phyloP scores from a whole-genome alignment of 2,888 invertebrate genomes.

The Callyntrura sp. region DNA sequence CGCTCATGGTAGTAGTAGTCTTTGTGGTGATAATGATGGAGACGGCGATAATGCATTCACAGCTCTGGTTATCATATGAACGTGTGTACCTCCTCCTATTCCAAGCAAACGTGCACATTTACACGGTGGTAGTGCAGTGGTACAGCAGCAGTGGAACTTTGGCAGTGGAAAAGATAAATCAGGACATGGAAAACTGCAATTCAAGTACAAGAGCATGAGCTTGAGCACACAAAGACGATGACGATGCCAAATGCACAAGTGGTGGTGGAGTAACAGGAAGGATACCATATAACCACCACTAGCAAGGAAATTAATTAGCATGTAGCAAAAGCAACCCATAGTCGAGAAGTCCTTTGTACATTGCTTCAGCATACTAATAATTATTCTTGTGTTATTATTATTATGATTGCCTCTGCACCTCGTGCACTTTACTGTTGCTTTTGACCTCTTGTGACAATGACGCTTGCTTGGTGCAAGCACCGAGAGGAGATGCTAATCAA shows the following conservation, averaged over 20 bases:
- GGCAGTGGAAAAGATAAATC: background rate
- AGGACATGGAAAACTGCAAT: conserved; percentile 45
- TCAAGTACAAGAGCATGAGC: conserved; percentile 44
- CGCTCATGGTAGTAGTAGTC: too few relatives aligned
- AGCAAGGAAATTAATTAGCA: conserved; percentile 13
- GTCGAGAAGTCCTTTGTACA: too few relatives aligned
- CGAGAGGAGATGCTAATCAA: too few relatives aligned
- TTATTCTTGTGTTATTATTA: background rate
- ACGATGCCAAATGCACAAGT: too few relatives aligned
- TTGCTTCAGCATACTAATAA: background rate
- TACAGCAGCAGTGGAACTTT: background rate
- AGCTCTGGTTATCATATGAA: too few relatives aligned
- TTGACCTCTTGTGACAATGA: background rate
- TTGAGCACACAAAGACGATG: background rate
- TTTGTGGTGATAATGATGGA: background rate
- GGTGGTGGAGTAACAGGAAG: conserved; percentile 12
- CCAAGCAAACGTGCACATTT: too few relatives aligned
- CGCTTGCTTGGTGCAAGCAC: background rate
- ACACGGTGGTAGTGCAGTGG: too few relatives aligned
- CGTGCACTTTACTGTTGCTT: background rate
- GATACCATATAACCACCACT: background rate
- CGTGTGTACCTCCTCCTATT: too few relatives aligned
- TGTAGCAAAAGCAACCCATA: background rate
- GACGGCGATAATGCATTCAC: background rate
- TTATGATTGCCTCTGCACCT: background rate